Evolutionary conservation across 2,113 vertebrate species (phyloP), one percentile per base, ranked within the genome.

Genomic region (Macroglossus sobrinus): DNA sequence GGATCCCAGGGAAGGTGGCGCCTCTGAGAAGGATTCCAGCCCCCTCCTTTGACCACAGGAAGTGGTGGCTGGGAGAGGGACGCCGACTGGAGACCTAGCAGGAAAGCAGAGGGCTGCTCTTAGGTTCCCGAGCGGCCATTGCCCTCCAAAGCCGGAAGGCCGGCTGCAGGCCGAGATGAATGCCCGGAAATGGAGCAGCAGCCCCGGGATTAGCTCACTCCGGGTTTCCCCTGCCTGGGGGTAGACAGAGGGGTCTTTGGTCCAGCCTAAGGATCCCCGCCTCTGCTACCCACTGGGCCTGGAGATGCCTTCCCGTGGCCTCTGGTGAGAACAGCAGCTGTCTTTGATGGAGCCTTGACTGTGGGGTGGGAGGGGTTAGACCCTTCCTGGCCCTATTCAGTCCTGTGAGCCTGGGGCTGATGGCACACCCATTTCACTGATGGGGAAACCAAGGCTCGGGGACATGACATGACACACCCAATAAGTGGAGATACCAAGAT

Each of bases 71-170:
- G 94, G 96, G 94, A 97, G 93, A 95, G 75, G 92, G 91, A 96
- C 9, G 3, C 64, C 21, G 22, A 88, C 5, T 18, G 89, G 89
- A 81, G 84, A 59, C 68, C 81, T n/a, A 35, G 95, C 96, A 98
- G 97, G 97, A 98, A 98, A 76, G 85, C 97, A 84, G 38, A 90
- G 72, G 78, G 69, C 93, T 86, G 81, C 93, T 89, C 47, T 53
- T 63, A 5, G 75, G 93, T 97, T 97, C 96, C 95, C 5, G 5
- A 61, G 94, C 16, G 28, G 93, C 97, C 93, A 93, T 96, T 96
- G 94, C 97, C 94, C 91, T 93, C 81, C 55, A 24, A 33, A 94
- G 91, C 97, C 94, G 95, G 97, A 98, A 97, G 96, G 96, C 96
- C 63, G 53, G 88, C 96, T 66, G 40, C 95, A 89, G 95, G 89